phyloP scores from a whole-genome alignment of 2,797 vertebrate genomes.

The Poeciliopsis infans region DNA sequence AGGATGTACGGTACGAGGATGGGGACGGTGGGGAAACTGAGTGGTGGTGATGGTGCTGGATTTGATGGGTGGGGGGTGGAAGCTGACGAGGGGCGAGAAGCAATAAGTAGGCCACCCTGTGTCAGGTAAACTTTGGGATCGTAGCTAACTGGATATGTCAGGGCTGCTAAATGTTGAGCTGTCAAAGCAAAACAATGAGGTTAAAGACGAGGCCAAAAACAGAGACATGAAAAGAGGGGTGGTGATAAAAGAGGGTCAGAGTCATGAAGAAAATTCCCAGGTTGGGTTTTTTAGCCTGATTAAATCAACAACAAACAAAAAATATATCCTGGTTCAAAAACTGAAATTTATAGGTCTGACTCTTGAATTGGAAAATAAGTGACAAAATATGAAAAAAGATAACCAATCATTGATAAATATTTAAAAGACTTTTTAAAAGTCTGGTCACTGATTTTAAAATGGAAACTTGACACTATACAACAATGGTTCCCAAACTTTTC shows the following conservation, averaged over 20 bases:
- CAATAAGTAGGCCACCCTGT: slow-evolving; percentile 74
- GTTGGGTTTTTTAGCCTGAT: neutral
- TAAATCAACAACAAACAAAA: neutral
- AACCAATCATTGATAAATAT: neutral
- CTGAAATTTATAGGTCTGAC: neutral
- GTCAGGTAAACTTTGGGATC: slow-evolving; percentile 88
- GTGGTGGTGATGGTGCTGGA: slow-evolving; percentile 52
- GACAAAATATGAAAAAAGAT: neutral
- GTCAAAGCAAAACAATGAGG: slow-evolving; percentile 65
- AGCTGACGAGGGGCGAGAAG: slow-evolving; percentile 10
- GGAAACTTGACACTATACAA: neutral
- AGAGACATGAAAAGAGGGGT: slow-evolving; percentile 25
- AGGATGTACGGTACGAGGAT: slow-evolving; percentile 78
- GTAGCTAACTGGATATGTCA: slow-evolving; percentile 87
- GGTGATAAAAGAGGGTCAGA: neutral
- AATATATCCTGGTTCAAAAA: neutral
- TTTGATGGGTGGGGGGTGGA: slow-evolving; percentile 27
- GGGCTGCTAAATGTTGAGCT: slow-evolving; percentile 78
- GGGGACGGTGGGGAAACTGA: slow-evolving; percentile 48
- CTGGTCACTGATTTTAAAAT: neutral
- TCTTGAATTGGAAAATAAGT: neutral
- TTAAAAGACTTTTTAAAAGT: neutral
- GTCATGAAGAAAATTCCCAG: neutral
- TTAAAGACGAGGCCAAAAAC: slow-evolving; percentile 65
- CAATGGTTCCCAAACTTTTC: neutral